These are phyloP conservation scores for Xiphorhynchus erythropygius DNA, from an alignment of 2,797 vertebrate genomes.

Conservation along the genomic window DNA sequence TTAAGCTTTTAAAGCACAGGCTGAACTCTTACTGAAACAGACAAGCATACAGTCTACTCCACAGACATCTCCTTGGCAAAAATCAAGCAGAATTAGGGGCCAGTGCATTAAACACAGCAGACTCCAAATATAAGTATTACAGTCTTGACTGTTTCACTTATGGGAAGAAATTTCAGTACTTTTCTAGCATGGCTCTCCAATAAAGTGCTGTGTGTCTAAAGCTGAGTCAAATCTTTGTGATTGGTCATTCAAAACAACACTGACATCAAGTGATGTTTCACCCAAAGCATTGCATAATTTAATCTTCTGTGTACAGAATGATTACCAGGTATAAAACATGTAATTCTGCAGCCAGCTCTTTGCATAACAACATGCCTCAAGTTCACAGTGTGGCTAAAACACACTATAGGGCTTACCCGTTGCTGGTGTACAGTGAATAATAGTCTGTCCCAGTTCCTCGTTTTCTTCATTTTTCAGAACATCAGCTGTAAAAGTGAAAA, in stretches of 20 bases:
- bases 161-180: not conserved
- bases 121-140: not conserved
- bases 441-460: conserved; percentile 84
- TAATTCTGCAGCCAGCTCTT: not conserved
- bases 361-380: not conserved
- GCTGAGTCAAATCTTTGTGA: not conserved
- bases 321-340: not conserved
- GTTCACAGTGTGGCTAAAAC: not conserved
- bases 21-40: not conserved
- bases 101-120: not conserved
- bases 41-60: not conserved
- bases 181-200: not conserved
- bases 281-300: not conserved
- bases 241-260: not conserved
- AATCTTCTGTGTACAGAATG: not conserved
- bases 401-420: conserved; percentile 81
- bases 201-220: not conserved
- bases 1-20: not conserved
- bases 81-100: not conserved
- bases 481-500: conserved; percentile 52
- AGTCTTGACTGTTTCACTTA: not conserved
- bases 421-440: conserved; percentile 92
- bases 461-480: conserved; percentile 75
- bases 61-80: not conserved
- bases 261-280: not conserved